phyloP scores from a whole-genome alignment of 2,888 invertebrate species.

The Clunio marinus region DNA sequence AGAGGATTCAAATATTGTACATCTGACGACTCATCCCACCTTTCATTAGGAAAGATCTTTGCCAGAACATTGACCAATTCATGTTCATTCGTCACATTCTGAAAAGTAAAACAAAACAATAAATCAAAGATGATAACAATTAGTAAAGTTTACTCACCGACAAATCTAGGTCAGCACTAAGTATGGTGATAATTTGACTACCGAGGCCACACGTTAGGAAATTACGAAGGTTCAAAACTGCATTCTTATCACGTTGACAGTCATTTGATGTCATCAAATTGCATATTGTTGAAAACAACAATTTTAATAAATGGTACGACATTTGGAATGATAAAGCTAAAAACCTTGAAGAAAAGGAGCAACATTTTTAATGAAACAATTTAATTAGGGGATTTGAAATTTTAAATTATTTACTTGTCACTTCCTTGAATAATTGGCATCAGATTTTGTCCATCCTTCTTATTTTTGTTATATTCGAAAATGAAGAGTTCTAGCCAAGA shows the following conservation, averaged over 20 bases:
- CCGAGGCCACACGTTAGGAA: constrained; percentile 49
- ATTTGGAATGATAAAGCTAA: constrained; percentile 3
- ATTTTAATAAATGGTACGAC: constrained; percentile 5
- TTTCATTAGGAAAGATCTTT: constrained; percentile 50
- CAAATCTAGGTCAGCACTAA: constrained; percentile 46
- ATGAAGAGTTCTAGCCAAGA: constrained; percentile 47
- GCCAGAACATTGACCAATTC: constrained; percentile 48
- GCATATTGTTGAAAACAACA: constrained; percentile 14
- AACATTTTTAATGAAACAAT: neutral
- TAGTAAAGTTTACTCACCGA: constrained; percentile 44
- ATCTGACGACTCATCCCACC: constrained; percentile 46
- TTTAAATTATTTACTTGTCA: constrained; percentile 8
- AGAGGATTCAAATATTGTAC: neutral
- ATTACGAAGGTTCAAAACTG: constrained; percentile 43
- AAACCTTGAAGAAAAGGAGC: neutral
- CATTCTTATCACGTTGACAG: neutral
- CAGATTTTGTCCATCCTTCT: neutral
- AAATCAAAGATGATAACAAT: constrained; percentile 26
- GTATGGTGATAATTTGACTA: constrained; percentile 47
- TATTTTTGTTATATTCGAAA: constrained; percentile 45
- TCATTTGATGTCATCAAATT: neutral
- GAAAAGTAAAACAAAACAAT: constrained; percentile 37
- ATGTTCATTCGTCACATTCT: constrained; percentile 49
- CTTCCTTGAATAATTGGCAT: neutral
- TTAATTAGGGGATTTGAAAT: neutral